Evolutionary conservation across 2,797 vertebrate genomes (phyloP).

Genomic region (Centroberyx gerrardi): DNA sequence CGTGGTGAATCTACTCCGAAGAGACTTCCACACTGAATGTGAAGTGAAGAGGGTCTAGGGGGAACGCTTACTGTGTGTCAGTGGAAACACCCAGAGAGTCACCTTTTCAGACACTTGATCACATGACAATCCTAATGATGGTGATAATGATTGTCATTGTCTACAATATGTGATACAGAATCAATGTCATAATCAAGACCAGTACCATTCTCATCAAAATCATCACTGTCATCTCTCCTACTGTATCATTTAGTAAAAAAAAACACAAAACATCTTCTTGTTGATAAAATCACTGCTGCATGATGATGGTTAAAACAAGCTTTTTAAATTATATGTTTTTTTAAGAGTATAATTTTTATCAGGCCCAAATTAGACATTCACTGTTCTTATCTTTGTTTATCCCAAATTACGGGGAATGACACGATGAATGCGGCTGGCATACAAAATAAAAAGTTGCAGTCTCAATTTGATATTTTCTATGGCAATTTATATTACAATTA

Average conservation of each 20-base stretch:
- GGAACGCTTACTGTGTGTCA: slow-evolving; percentile 22
- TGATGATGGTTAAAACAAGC: not conserved
- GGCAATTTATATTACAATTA: slow-evolving; percentile 99
- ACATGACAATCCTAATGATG: slow-evolving; percentile 32
- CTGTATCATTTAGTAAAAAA: slow-evolving; percentile 13
- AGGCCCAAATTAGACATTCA: slow-evolving; percentile 34
- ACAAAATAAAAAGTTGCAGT: slow-evolving; percentile 91
- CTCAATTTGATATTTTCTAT: slow-evolving; percentile 95
- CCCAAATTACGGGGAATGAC: slow-evolving; percentile 88
- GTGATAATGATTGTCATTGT: slow-evolving; percentile 32
- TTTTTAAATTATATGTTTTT: slow-evolving; percentile 6
- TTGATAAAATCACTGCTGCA: not conserved
- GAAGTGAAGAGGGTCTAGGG: slow-evolving; percentile 20
- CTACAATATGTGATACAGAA: slow-evolving; percentile 23
- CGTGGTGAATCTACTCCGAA: slow-evolving; percentile 16
- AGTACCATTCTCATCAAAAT: not conserved
- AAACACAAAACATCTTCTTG: not conserved
- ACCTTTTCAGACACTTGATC: slow-evolving; percentile 38
- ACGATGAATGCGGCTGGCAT: slow-evolving; percentile 86
- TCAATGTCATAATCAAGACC: not conserved
- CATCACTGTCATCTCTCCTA: not conserved
- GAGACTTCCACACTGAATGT: slow-evolving; percentile 3
- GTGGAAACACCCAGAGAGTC: slow-evolving; percentile 4
- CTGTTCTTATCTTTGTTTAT: slow-evolving; percentile 67
- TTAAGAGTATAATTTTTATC: not conserved